These are phyloP conservation scores for Smutsia temminckii DNA, from an alignment of 2,797 vertebrate genomes.

Conservation along the genomic window DNA sequence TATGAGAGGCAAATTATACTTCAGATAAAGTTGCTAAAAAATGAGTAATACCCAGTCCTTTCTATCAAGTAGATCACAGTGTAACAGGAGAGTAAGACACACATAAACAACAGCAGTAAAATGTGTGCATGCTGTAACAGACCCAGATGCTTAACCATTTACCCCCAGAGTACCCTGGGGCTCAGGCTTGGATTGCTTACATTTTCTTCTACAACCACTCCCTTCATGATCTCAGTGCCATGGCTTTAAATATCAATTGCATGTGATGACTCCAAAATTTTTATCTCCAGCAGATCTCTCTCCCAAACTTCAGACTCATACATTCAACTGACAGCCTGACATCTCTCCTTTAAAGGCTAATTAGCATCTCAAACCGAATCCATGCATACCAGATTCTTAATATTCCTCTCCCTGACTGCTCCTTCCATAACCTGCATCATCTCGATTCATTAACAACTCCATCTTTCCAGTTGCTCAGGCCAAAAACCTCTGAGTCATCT, in stretches of 20 bases:
- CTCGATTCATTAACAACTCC: neutral
- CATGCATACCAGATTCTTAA: neutral
- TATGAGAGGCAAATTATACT: neutral
- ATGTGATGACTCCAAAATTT: conserved; percentile 29
- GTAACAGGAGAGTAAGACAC: neutral
- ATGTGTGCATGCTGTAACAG: neutral
- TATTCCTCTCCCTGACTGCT: neutral
- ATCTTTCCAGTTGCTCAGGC: neutral
- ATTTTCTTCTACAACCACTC: conserved; percentile 6
- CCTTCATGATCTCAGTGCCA: conserved; percentile 26
- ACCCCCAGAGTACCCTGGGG: neutral
- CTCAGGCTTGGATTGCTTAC: neutral
- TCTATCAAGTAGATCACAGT: neutral
- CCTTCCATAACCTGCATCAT: neutral
- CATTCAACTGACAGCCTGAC: neutral
- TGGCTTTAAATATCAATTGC: conserved; percentile 39
- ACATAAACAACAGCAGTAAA: neutral
- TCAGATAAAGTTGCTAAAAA: neutral
- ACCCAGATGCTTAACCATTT: neutral
- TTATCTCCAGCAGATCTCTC: conserved; percentile 16
- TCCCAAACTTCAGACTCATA: conserved; percentile 29
- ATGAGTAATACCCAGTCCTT: neutral
- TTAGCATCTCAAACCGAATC: neutral
- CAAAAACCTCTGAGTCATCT: neutral
- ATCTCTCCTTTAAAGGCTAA: conserved; percentile 12